These are phyloP conservation scores for Pristionchus fissidentatus DNA, from an alignment of 2,888 invertebrate species.

Conservation along the genomic window DNA sequence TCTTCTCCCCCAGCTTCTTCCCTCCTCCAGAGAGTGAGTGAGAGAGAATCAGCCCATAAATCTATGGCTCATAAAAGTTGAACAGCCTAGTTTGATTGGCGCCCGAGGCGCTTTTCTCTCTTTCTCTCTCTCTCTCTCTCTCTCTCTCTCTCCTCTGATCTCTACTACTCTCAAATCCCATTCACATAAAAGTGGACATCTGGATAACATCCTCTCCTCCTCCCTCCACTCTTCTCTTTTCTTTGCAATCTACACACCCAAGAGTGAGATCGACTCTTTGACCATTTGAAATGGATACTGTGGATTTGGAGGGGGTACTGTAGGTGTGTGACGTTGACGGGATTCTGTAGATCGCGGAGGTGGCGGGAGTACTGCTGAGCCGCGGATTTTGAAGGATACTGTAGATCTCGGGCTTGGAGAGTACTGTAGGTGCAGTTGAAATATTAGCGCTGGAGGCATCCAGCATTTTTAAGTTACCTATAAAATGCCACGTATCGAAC, in stretches of 20 bases:
- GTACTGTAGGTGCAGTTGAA: too few species aligned
- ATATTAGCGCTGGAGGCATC: too few species aligned
- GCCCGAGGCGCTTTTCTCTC: slow-evolving; percentile 13
- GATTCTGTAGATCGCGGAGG: neutral
- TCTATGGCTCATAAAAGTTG: slow-evolving; percentile 39
- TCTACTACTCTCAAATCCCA: slow-evolving; percentile 15
- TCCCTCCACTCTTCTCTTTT: too few species aligned
- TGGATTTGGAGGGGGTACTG: neutral
- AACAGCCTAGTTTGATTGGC: slow-evolving; percentile 41
- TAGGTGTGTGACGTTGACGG: neutral
- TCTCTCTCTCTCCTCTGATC: neutral
- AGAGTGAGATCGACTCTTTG: neutral
- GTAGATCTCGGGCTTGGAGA: too few species aligned
- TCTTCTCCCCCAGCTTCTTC: too few species aligned
- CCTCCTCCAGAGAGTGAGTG: too few species aligned
- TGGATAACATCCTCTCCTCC: slow-evolving; percentile 19
- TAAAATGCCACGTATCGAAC: too few species aligned
- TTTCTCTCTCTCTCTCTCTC: neutral
- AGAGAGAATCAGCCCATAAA: too few species aligned
- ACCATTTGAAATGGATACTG: neutral
- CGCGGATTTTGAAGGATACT: too few species aligned
- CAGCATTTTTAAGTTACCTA: too few species aligned
- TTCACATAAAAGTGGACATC: slow-evolving; percentile 8
- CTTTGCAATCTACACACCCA: neutral
- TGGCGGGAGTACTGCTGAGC: too few species aligned